phyloP scores from a whole-genome alignment of 2,113 vertebrate species.

The Anser brachyrhynchus region DNA sequence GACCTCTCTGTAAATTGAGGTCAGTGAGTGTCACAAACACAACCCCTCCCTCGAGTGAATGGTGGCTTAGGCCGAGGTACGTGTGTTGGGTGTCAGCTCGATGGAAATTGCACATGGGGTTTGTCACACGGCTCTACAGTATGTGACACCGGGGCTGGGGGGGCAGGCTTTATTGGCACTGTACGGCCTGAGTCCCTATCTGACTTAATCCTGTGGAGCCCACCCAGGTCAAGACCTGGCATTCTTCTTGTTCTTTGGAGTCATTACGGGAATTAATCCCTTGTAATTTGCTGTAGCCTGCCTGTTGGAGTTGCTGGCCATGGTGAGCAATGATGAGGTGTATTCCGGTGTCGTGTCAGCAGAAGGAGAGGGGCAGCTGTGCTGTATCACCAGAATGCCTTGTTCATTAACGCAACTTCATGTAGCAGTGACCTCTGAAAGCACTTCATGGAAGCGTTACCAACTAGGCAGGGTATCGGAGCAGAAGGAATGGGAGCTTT shows the following conservation, averaged over 20 bases:
- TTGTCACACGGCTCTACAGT: constrained; percentile 65
- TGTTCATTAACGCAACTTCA: background rate
- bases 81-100: constrained; percentile 60
- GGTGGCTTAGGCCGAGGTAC: constrained; percentile 7
- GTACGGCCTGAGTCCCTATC: constrained; percentile 27
- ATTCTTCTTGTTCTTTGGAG: constrained; percentile 61
- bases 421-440: background rate
- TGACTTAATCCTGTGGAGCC: constrained; percentile 53
- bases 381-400: background rate
- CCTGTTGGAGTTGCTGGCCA: background rate
- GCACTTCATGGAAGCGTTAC: background rate
- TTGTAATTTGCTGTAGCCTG: background rate
- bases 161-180: constrained; percentile 64
- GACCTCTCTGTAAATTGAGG: constrained; percentile 75
- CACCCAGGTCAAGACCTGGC: constrained; percentile 60
- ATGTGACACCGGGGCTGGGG: constrained; percentile 43
- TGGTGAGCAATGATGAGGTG: background rate
- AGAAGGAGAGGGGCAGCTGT: background rate
- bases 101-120: constrained; percentile 71
- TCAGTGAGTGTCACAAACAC: constrained; percentile 70
- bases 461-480: background rate
- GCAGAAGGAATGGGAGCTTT: constrained; percentile 24
- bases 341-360: background rate
- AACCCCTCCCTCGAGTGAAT: constrained; percentile 40
- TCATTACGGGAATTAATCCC: background rate